phyloP scores from a whole-genome alignment of 2,113 vertebrate species.

The Chiloscyllium plagiosum region DNA sequence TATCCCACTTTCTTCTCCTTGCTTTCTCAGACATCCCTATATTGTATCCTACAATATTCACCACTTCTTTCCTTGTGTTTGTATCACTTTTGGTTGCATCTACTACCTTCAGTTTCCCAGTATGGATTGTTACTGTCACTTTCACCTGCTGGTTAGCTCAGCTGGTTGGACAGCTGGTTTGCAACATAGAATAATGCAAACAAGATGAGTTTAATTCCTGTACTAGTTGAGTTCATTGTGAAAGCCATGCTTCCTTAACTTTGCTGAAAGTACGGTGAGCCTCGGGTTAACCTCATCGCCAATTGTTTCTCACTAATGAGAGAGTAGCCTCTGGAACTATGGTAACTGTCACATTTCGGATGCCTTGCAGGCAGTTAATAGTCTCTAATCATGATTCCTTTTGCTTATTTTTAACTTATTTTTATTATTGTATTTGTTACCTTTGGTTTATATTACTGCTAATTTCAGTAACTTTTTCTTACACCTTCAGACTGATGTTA shows the following conservation, averaged over 20 bases:
- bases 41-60: background rate
- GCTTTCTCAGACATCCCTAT: background rate
- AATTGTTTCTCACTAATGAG: too few relatives aligned
- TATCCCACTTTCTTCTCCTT: too few relatives aligned
- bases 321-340: too few relatives aligned
- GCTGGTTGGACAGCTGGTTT: too few relatives aligned
- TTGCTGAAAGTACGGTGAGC: too few relatives aligned
- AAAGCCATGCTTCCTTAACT: too few relatives aligned
- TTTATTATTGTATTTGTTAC: background rate
- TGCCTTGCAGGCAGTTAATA: background rate
- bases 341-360: background rate
- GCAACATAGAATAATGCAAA: too few relatives aligned
- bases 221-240: too few relatives aligned
- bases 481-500: background rate
- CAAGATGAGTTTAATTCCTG: too few relatives aligned
- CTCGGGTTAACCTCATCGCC: too few relatives aligned
- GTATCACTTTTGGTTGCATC: background rate
- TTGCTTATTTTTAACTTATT: background rate
- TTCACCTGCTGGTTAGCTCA: background rate
- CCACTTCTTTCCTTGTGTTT: too few relatives aligned
- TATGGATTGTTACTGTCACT: background rate
- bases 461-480: background rate
- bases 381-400: background rate
- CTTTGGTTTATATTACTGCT: background rate
- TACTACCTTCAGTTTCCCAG: background rate